Evolutionary conservation across 2,888 invertebrate species (phyloP).

Genomic region (Trachelus troglodyta): DNA sequence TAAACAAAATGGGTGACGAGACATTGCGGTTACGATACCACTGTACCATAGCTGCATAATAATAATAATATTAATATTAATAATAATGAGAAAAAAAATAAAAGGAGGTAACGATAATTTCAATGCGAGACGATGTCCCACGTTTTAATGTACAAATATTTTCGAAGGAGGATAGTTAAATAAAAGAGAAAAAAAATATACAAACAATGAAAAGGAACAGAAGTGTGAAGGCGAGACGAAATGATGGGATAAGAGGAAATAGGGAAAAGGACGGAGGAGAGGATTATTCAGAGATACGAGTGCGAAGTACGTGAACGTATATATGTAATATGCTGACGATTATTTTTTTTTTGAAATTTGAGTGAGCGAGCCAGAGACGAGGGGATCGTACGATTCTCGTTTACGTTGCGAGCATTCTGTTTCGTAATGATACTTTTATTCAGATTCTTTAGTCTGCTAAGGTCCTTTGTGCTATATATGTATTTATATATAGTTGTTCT

Average conservation of each 20-base stretch:
- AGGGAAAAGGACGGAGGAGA: background rate
- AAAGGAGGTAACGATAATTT: conserved; percentile 55
- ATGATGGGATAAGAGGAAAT: background rate
- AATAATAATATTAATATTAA: conserved; percentile 24
- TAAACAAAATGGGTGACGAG: conserved; percentile 46
- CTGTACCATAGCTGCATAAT: conserved; percentile 62
- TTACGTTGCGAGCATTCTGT: background rate
- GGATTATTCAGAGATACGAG: background rate
- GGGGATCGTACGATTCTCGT: background rate
- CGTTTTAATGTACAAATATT: conserved; percentile 64
- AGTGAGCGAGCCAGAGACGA: background rate
- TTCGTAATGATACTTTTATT: background rate
- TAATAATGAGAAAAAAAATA: conserved; percentile 14
- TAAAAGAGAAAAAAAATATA: conserved; percentile 33
- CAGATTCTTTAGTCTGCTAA: background rate
- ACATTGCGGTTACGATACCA: conserved; percentile 62
- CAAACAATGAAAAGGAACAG: background rate
- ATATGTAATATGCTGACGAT: background rate
- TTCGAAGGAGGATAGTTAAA: conserved; percentile 59
- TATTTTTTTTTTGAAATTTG: background rate
- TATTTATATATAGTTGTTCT: no score
- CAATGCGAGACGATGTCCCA: conserved; percentile 56
- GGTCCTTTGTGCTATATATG: no score
- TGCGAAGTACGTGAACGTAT: background rate
- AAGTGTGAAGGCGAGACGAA: background rate